Conservation (phyloP, 1,140 invertebrate genomes). For the Drosophila bocqueti region DNA sequence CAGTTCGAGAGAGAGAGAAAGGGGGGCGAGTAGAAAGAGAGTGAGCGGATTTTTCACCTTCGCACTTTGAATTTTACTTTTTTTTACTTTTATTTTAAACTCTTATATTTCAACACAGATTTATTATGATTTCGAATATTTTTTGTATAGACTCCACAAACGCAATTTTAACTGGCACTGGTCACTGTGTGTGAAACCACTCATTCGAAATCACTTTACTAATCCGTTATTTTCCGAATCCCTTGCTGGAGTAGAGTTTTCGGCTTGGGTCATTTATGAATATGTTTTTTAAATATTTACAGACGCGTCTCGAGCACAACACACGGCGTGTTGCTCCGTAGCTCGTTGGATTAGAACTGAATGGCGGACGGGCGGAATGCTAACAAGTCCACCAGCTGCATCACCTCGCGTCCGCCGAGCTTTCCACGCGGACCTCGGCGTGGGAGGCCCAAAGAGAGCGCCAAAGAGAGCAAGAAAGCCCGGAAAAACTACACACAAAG, state of each 20-base stretch:
- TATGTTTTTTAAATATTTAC: constrained; percentile 78
- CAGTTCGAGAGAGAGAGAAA: constrained; percentile 37
- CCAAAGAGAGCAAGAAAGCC: constrained; percentile 2
- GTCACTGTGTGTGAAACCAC: constrained; percentile 28
- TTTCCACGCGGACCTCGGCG: constrained; percentile 28
- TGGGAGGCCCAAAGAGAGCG: constrained; percentile 2
- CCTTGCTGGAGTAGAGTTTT: constrained; percentile 28
- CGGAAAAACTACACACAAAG: not conserved
- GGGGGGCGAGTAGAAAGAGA: constrained; percentile 26
- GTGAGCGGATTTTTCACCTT: constrained; percentile 76
- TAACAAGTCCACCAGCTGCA: constrained; percentile 55
- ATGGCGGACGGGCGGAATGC: constrained; percentile 43
- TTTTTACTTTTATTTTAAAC: constrained; percentile 47
- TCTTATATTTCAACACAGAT: constrained; percentile 37
- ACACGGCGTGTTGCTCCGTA: constrained; percentile 67
- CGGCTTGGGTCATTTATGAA: constrained; percentile 67
- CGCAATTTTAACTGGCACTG: constrained; percentile 36
- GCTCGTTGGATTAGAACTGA: constrained; percentile 68
- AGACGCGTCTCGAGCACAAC: constrained; percentile 68
- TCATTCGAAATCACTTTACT: constrained; percentile 26
- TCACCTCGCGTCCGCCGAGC: constrained; percentile 18
- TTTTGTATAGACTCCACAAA: constrained; percentile 20
- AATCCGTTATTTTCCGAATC: constrained; percentile 15
- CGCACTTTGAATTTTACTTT: constrained; percentile 61
- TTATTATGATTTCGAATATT: constrained; percentile 44